phyloP scores from a whole-genome alignment of 2,113 vertebrate species.

The Octodon degus region DNA sequence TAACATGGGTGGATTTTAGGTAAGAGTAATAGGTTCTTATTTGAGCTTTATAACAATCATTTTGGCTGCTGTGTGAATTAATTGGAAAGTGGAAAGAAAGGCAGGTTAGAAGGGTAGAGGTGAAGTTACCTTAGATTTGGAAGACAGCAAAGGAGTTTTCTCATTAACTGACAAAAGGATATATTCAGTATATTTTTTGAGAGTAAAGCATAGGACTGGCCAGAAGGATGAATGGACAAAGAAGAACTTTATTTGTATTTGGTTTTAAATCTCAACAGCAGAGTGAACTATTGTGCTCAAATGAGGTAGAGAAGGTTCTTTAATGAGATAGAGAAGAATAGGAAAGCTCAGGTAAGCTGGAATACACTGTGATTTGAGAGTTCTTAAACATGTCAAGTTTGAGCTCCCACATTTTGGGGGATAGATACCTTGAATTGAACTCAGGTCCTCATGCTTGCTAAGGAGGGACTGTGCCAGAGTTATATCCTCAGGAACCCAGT shows the following conservation, averaged over 20 bases:
- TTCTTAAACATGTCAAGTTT: neutral
- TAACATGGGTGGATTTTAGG: neutral
- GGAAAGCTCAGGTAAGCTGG: neutral
- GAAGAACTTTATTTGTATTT: neutral
- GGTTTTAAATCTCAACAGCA: neutral
- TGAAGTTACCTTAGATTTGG: neutral
- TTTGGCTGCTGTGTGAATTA: neutral
- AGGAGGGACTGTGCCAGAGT: too few species aligned
- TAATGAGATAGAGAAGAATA: neutral
- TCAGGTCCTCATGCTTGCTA: too few species aligned
- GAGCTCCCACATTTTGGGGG: neutral
- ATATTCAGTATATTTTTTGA: neutral
- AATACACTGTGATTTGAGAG: neutral
- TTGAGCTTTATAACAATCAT: neutral
- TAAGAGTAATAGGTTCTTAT: neutral
- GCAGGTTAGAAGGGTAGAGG: neutral
- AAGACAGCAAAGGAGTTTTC: neutral
- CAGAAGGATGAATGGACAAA: neutral
- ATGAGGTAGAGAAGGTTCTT: neutral
- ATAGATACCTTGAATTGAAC: too few species aligned
- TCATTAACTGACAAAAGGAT: neutral
- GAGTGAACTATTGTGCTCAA: neutral
- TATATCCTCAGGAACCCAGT: neutral
- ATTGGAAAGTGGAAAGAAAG: neutral
- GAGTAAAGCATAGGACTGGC: neutral